phyloP scores from a whole-genome alignment of 1,140 invertebrate genomes.

The Drosophila carrolli region DNA sequence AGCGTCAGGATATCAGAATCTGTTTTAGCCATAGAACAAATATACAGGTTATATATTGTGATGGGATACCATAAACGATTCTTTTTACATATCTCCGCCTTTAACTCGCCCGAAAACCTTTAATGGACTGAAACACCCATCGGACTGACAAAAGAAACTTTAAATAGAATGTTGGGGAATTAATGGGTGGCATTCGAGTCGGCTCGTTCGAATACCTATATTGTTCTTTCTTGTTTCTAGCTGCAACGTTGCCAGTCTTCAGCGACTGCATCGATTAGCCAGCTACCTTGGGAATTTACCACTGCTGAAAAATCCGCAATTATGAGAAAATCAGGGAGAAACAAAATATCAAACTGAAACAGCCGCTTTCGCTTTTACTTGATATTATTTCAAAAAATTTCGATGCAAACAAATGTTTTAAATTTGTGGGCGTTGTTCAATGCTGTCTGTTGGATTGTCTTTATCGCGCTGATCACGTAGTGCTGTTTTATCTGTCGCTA shows the following conservation, averaged over 20 bases:
- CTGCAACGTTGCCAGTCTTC: slow-evolving; percentile 66
- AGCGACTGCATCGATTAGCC: slow-evolving; percentile 68
- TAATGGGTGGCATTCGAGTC: background rate
- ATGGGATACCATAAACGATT: no score
- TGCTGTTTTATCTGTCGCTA: slow-evolving; percentile 68
- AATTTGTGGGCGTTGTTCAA: slow-evolving; percentile 69
- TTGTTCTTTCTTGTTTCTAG: slow-evolving; percentile 18
- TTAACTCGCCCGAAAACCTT: no score
- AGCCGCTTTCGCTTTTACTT: slow-evolving; percentile 69
- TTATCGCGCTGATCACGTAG: slow-evolving; percentile 73
- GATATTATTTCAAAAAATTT: slow-evolving; percentile 29
- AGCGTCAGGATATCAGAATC: background rate
- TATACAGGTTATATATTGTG: no score
- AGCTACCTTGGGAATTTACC: slow-evolving; percentile 63
- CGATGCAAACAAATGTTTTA: slow-evolving; percentile 61
- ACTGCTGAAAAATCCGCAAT: slow-evolving; percentile 54
- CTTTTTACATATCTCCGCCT: no score
- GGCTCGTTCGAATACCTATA: background rate
- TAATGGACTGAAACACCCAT: no score
- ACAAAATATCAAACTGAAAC: slow-evolving; percentile 18
- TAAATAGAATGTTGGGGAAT: background rate
- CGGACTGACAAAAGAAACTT: background rate
- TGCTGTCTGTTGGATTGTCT: slow-evolving; percentile 49
- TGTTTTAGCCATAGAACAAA: no score
- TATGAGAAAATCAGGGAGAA: slow-evolving; percentile 38